Evolutionary conservation across 2,797 vertebrate genomes (phyloP).

Genomic region (Phoxinus dragarum): DNA sequence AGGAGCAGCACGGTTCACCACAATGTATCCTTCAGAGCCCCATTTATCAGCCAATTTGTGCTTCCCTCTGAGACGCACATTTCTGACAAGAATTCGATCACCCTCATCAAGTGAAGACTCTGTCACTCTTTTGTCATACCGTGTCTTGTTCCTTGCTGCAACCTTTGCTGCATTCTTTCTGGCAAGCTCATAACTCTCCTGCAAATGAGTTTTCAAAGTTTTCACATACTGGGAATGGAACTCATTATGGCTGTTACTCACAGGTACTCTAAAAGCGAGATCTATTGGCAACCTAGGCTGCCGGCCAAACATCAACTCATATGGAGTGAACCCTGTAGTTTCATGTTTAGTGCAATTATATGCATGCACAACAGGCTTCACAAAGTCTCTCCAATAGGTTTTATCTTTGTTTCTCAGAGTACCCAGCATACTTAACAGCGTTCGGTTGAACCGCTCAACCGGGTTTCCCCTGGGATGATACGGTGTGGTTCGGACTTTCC

Average conservation of each 20-base stretch:
- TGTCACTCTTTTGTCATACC: neutral
- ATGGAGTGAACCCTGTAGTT: neutral
- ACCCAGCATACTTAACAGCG: neutral
- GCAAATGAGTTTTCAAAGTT: neutral
- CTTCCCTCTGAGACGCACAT: neutral
- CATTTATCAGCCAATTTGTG: neutral
- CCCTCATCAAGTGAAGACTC: constrained; percentile 3
- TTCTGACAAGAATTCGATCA: neutral
- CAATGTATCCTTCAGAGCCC: neutral
- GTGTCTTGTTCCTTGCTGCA: neutral
- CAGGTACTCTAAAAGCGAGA: neutral
- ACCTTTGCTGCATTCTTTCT: neutral
- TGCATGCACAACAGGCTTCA: neutral
- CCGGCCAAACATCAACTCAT: neutral
- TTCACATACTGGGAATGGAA: neutral
- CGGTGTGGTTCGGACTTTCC: too few species aligned
- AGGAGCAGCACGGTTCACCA: neutral
- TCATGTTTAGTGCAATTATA: neutral
- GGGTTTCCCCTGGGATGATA: too few species aligned
- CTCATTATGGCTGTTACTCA: neutral
- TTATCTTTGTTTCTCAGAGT: neutral
- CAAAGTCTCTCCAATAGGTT: neutral
- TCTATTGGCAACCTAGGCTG: neutral
- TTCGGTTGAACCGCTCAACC: neutral
- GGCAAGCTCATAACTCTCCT: neutral